phyloP scores from a whole-genome alignment of 2,888 invertebrate genomes.

The Noctua janthe region DNA sequence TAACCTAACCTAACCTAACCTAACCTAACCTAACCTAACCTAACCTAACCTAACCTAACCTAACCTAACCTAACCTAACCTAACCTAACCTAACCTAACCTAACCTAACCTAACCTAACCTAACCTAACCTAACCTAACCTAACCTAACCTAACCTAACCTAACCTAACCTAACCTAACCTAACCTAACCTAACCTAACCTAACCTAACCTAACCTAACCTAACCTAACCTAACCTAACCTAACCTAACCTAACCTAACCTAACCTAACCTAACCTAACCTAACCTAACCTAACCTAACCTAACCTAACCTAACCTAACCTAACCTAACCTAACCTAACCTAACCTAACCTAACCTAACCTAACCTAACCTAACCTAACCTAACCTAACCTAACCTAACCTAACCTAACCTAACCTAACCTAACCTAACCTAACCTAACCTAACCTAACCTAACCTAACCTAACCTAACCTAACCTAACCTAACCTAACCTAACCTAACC shows the following conservation, averaged over 20 bases:
- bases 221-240: constrained; percentile 50
- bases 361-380: constrained; percentile 28
- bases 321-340: constrained; percentile 51
- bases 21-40: constrained; percentile 55
- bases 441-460: constrained; percentile 59
- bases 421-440: constrained; percentile 53
- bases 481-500: constrained; percentile 63
- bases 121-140: constrained; percentile 41
- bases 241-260: constrained; percentile 54
- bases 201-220: constrained; percentile 60
- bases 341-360: constrained; percentile 52
- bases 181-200: constrained; percentile 57
- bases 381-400: constrained; percentile 48
- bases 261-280: constrained; percentile 38
- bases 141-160: constrained; percentile 52
- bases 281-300: constrained; percentile 38
- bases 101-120: constrained; percentile 56
- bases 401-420: constrained; percentile 49
- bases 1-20: constrained; percentile 48
- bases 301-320: constrained; percentile 53
- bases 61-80: constrained; percentile 39
- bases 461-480: constrained; percentile 56
- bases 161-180: constrained; percentile 54
- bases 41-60: constrained; percentile 39
- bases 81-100: constrained; percentile 23